These are phyloP conservation scores for Conger conger DNA, from an alignment of 2,113 vertebrate genomes.

Conservation along the genomic window DNA sequence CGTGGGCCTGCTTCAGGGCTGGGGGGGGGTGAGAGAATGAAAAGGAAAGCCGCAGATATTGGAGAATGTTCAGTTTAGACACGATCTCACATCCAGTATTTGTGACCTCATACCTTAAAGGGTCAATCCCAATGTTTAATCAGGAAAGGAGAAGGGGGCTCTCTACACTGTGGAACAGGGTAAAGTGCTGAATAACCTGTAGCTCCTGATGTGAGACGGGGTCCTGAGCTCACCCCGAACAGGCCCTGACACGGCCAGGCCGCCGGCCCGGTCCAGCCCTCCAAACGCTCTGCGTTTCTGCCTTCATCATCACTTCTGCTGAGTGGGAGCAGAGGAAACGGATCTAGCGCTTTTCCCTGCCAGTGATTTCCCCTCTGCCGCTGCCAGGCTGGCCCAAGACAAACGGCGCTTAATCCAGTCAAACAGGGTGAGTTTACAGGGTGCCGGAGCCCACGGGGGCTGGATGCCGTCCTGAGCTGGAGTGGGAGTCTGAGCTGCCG, in stretches of 20 bases:
- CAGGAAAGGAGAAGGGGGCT: neutral
- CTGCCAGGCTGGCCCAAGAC: neutral
- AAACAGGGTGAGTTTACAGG: neutral
- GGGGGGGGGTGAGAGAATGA: neutral
- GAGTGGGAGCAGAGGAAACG: constrained; percentile 17
- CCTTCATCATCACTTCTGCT: constrained; percentile 41
- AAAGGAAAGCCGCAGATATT: neutral
- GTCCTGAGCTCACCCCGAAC: too few relatives aligned
- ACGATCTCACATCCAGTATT: neutral
- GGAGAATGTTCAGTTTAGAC: neutral
- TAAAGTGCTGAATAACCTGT: neutral
- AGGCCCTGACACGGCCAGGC: too few relatives aligned
- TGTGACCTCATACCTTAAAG: too few relatives aligned
- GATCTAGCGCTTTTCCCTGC: constrained; percentile 13
- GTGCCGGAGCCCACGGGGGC: too few relatives aligned
- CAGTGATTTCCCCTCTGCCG: neutral
- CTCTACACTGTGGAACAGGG: neutral
- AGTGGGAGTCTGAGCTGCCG: too few relatives aligned
- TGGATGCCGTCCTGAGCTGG: too few relatives aligned
- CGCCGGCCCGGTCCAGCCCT: too few relatives aligned
- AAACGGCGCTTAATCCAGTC: neutral
- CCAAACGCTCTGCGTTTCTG: constrained; percentile 15
- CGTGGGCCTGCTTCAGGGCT: neutral
- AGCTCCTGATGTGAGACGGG: neutral
- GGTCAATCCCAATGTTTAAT: neutral